Conservation (phyloP, 37 sponge, comb jelly and placozoan genomes). For the Bolinopsis microptera region DNA sequence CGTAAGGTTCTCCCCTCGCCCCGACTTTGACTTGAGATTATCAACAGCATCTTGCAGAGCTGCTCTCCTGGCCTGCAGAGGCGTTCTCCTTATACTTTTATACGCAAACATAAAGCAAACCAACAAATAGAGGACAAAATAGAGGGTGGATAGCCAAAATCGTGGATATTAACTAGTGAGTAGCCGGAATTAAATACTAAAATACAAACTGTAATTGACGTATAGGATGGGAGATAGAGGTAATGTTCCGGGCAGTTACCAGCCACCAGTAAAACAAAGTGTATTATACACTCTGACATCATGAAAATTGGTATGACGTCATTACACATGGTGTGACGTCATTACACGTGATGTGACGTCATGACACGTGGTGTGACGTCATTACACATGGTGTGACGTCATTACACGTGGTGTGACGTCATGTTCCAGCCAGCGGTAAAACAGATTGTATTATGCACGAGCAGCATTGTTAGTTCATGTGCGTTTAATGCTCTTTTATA, state of each 20-base stretch:
- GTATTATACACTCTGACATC: neutral
- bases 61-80: constrained; percentile 28
- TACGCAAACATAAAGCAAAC: neutral
- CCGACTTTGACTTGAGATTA: neutral
- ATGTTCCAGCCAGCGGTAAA: too few species aligned
- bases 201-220: neutral
- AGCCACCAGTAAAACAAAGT: neutral
- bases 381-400: too few species aligned
- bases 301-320: neutral
- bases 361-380: too few species aligned
- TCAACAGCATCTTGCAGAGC: constrained; percentile 58
- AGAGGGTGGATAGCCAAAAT: neutral
- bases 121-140: neutral
- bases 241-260: neutral
- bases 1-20: neutral
- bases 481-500: too few species aligned
- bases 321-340: too few species aligned
- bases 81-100: neutral
- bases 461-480: too few species aligned
- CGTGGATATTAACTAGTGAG: neutral
- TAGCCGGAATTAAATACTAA: neutral
- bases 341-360: too few species aligned
- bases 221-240: neutral
- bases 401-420: too few species aligned
- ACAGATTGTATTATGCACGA: too few species aligned